These are phyloP conservation scores for Pseudopodoces humilis DNA, from an alignment of 2,113 vertebrate genomes.

Conservation along the genomic window DNA sequence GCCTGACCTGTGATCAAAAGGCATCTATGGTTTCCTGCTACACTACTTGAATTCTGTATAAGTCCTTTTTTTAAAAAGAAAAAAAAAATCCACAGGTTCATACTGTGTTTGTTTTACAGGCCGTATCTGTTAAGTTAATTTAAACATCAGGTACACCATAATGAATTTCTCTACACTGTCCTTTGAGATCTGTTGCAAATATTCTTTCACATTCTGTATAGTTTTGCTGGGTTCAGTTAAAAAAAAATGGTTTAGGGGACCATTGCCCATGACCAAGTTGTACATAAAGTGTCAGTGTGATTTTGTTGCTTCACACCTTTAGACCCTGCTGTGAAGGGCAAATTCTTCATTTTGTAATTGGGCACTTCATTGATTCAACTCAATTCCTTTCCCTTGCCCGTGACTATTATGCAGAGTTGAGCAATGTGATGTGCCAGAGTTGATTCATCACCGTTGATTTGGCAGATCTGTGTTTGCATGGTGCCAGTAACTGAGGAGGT, in stretches of 20 bases:
- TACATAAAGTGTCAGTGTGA: conserved; percentile 60
- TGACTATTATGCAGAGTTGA: background rate
- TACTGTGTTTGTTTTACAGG: conserved; percentile 63
- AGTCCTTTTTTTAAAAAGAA: conserved; percentile 61
- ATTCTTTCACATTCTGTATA: conserved; percentile 66
- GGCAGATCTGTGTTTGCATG: background rate
- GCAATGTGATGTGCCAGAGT: background rate
- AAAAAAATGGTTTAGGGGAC: conserved; percentile 52
- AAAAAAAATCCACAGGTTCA: conserved; percentile 64
- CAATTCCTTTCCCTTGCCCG: background rate
- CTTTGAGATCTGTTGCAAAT: conserved; percentile 70
- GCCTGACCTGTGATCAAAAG: conserved; percentile 69
- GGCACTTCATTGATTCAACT: conserved; percentile 24
- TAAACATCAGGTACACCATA: conserved; percentile 65
- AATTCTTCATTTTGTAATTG: conserved; percentile 11
- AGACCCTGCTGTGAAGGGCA: conserved; percentile 11
- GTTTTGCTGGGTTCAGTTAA: conserved; percentile 64
- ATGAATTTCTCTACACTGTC: conserved; percentile 61
- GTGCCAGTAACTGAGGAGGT: conserved; percentile 12
- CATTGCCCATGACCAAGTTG: conserved; percentile 57
- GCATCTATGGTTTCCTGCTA: conserved; percentile 71
- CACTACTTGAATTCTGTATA: conserved; percentile 80
- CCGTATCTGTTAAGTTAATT: conserved; percentile 66
- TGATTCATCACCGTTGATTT: conserved; percentile 5
- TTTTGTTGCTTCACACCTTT: conserved; percentile 25